Base-by-base conservation (phyloP, 2,888 invertebrate genomes). In the Gibbula magus region DNA sequence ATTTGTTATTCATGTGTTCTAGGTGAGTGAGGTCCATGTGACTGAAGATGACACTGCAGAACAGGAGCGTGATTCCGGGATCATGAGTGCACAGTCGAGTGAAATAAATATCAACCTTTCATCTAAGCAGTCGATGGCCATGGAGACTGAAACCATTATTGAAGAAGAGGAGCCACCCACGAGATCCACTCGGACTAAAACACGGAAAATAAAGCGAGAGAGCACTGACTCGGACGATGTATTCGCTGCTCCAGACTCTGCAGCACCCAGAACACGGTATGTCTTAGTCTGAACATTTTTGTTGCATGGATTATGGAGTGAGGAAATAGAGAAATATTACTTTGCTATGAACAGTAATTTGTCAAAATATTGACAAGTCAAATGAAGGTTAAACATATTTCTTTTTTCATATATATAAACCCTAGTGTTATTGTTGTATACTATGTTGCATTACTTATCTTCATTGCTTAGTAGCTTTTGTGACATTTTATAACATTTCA, bases 161-260 rank as follows among this genome's bases (percentile, higher is more conserved):
- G 70, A 70, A 20, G 70, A 70, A 18, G 85, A 85, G 8, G 73
- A 61, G 8, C 84, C 79, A 25, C 66, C 80, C 29, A 79, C 82
- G 56, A 77, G 79, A 29, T 39, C 80, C 32, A 83, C 83, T 13
- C 80, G 82, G 77, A 32, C 70, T 2, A 70, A 70, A 35, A 70
- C 70, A 39, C 32, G 70, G 20, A 70, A 20, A 16, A 35, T n/a
- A 18, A 35, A 32, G 35, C 29, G 39, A 10, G 32, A 32, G n/a
- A 70, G 70, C 35, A 61, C 29, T 8, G 61, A 61, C 25, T 61
- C 29, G 13, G 61, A 61, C 16, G 61, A 61, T 13, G 61, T 61
- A 5, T 61, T 61, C 25, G 61, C 35, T 39, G 70, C 70, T 35
- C 70, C 70, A 4, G 70, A 70, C 20, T 32, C 32, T n/a, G 20